Percentiles rank a stretch among this genome's conserved stretches.
Conservation (phyloP, 2,113 vertebrate genomes). For the Charina bottae region DNA sequence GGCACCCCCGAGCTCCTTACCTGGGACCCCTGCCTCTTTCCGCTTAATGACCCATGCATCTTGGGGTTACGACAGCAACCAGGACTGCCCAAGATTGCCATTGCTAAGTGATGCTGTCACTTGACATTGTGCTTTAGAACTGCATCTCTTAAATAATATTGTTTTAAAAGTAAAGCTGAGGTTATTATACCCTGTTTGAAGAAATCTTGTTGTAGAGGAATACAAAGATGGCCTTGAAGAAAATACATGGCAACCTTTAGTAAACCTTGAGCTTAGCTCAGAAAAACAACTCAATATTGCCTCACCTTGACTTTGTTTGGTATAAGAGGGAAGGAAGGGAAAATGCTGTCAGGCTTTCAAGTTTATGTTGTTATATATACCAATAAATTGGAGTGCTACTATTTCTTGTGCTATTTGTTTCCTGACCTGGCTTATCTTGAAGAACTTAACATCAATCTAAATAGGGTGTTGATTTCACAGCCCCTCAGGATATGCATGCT, state of each 20-base stretch:
- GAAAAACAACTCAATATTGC: not conserved
- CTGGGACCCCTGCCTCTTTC: not conserved
- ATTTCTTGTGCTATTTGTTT: not conserved
- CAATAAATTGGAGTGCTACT: not conserved
- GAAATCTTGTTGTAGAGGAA: not conserved
- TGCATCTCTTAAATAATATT: not conserved
- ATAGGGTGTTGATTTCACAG: not conserved
- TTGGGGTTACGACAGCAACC: not conserved
- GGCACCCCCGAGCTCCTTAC: not conserved
- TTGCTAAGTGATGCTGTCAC: not conserved
- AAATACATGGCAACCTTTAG: not conserved
- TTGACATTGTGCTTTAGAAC: not conserved
- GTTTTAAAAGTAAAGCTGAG: not conserved
- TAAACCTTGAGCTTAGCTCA: not conserved
- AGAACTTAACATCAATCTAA: not conserved
- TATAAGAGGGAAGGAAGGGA: not conserved
- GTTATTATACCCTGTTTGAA: not conserved
- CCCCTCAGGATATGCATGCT: not conserved
- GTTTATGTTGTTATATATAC: not conserved
- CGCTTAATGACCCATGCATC: not conserved
- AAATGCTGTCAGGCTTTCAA: not conserved
- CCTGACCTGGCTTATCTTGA: not conserved
- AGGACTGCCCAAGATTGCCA: not conserved
- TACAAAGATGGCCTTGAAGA: not conserved
- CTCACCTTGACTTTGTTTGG: not conserved